Conservation (phyloP, 2,113 vertebrate species). For the Pao palembangensis region DNA sequence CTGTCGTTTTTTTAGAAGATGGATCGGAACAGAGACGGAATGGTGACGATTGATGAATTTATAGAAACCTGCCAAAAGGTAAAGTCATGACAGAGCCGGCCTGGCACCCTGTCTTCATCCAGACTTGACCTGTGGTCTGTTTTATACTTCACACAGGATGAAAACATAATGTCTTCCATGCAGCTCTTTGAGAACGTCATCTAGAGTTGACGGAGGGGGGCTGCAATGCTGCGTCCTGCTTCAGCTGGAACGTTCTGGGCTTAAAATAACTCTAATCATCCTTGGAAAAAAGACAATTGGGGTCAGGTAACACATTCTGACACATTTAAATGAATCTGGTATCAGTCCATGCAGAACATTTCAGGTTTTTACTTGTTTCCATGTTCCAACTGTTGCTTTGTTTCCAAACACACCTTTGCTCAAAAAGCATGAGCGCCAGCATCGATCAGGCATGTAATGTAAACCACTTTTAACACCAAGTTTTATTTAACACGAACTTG, state of each 20-base stretch:
- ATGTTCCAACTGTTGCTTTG: too few species aligned
- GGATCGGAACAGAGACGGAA: constrained; percentile 83
- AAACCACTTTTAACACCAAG: constrained; percentile 13
- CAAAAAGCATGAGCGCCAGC: constrained; percentile 35
- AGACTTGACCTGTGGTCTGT: neutral
- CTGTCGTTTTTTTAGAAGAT: constrained; percentile 76
- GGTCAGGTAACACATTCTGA: constrained; percentile 11
- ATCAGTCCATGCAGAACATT: too few species aligned
- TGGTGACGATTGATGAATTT: constrained; percentile 95
- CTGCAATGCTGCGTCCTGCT: constrained; percentile 8
- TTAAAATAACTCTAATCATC: constrained; percentile 10
- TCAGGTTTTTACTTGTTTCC: neutral
- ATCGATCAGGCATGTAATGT: constrained; percentile 41
- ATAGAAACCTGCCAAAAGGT: constrained; percentile 95
- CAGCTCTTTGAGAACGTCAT: constrained; percentile 92
- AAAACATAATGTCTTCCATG: constrained; percentile 97
- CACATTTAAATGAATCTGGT: constrained; percentile 3
- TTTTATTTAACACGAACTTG: constrained; percentile 14
- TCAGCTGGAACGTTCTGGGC: constrained; percentile 13
- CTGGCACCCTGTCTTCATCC: neutral
- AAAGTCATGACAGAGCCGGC: neutral
- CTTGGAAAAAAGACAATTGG: constrained; percentile 3
- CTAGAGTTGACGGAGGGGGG: constrained; percentile 63
- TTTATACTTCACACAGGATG: constrained; percentile 79
- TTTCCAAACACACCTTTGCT: neutral